Conservation (phyloP, 2,113 vertebrate species). For the Gymnorhina tibicen region DNA sequence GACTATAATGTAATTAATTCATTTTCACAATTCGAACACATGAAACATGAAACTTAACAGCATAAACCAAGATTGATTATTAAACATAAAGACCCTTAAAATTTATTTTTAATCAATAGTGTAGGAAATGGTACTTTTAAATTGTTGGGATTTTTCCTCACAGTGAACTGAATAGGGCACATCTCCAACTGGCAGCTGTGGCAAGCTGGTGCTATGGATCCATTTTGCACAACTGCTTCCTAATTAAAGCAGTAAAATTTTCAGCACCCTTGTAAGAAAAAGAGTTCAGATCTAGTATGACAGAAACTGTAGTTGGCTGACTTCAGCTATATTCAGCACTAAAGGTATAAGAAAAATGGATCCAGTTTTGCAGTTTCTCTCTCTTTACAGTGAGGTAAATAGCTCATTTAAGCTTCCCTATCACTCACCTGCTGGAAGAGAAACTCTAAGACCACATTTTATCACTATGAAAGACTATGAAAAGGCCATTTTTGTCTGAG, state of each 20-base stretch:
- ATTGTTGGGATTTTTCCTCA: background rate
- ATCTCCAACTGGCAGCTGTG: background rate
- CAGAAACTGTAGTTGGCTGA: background rate
- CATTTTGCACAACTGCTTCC: background rate
- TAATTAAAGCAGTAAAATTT: slow-evolving; percentile 4
- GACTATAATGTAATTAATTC: background rate
- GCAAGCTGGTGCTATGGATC: background rate
- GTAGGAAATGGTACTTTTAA: background rate
- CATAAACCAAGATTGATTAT: background rate
- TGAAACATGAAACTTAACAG: background rate
- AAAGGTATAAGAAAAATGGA: background rate
- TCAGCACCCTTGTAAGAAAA: background rate
- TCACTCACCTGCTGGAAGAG: background rate
- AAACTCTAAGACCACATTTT: background rate
- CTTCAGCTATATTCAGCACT: background rate
- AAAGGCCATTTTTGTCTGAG: background rate
- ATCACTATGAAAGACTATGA: background rate
- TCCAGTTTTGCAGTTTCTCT: background rate
- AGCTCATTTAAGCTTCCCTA: background rate
- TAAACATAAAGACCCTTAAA: background rate
- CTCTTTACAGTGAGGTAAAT: background rate
- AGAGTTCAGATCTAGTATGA: background rate
- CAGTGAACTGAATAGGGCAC: background rate
- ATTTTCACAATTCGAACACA: background rate
- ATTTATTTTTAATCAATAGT: background rate